Conservation (phyloP, 2,797 vertebrate species). For the Poliocrania exsul region DNA sequence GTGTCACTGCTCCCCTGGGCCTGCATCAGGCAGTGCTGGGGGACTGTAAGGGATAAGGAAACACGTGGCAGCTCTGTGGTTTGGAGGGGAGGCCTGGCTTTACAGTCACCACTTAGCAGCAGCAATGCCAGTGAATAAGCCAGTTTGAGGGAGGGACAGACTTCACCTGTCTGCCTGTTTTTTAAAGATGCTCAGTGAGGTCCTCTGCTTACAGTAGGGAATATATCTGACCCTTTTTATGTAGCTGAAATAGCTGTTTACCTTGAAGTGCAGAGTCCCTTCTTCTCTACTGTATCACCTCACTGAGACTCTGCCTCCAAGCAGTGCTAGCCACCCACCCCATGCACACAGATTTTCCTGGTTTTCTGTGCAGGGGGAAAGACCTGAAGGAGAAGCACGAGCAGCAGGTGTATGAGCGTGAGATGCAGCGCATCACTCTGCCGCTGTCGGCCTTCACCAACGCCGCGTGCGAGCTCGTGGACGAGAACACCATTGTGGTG, state of each 20-base stretch:
- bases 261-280: neutral
- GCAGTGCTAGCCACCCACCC: neutral
- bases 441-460: constrained; percentile 93
- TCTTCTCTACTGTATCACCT: neutral
- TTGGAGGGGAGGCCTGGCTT: neutral
- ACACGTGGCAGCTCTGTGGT: neutral
- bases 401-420: constrained; percentile 87
- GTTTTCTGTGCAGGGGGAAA: constrained; percentile 72
- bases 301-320: neutral
- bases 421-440: constrained; percentile 94
- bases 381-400: constrained; percentile 89
- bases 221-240: neutral
- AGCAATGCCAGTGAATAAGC: neutral
- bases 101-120: neutral
- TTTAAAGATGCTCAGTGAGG: neutral
- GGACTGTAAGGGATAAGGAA: neutral
- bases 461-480: constrained; percentile 90
- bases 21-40: neutral
- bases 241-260: neutral
- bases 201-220: neutral
- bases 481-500: constrained; percentile 89
- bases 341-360: too few species aligned
- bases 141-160: neutral
- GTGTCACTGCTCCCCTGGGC: neutral
- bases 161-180: neutral